Base-by-base conservation (phyloP, 1,140 invertebrate species). In the Drosophila pectinifera region DNA sequence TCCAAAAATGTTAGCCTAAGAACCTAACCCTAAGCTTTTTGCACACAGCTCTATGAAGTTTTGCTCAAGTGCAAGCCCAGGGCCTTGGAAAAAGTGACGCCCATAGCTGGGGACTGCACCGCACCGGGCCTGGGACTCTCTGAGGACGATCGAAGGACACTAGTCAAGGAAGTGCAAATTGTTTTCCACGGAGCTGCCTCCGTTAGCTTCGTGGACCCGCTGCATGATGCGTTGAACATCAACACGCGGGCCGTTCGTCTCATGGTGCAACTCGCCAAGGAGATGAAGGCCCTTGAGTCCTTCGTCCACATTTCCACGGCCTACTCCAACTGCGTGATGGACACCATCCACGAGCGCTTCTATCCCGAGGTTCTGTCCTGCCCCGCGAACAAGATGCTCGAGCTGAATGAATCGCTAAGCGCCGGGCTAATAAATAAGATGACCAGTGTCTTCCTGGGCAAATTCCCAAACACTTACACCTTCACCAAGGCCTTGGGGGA, bases 101-200 rank as follows among this genome's bases (percentile, higher is more conserved):
- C 94, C 0, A 93, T 95, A 36, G 84, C 91, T 7, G 95, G 95
- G 0, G 94, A 95, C 56, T 93, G 94, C 28, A 73, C 78, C 31
- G 59, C 94, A 24, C 93, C 94, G 1, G 94, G 94, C 2, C 91
- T 98, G 0, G 96, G 95, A 2, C 92, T 98, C 1, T 94, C 92
- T 31, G 85, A 94, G 1, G 91, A 93, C 36, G 95, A 97, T 65
- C 70, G 75, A 1, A 18, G 61, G 41, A 20, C 62, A 4, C 59
- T 91, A 4, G 20, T 22, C 3, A 31, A 65, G 0, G 41, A 94
- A 45, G 94, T 96, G 6, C 72, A 95, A 18, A 92, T 98, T 26
- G 94, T 98, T 0, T 95, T 98, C 75, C 97, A 98, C 78, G 95
- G 94, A 7, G 97, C 97, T 0, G 97, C 97, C 0, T 97, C 97